phyloP scores from a whole-genome alignment of 2,113 vertebrate genomes.

The Bathybates hornii region DNA sequence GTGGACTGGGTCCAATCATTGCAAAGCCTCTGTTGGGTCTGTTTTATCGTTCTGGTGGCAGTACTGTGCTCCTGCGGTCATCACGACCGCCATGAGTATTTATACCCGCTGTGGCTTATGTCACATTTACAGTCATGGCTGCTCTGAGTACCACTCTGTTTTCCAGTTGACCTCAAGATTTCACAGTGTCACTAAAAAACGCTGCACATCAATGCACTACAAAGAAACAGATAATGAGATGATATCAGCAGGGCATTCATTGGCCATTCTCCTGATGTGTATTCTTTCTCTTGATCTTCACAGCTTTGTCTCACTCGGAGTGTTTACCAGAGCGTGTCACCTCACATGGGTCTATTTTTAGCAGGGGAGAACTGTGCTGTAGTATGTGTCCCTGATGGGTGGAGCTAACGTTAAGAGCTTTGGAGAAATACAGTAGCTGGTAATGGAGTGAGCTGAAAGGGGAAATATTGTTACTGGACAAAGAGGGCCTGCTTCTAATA shows the following conservation, averaged over 20 bases:
- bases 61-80: conserved; percentile 6
- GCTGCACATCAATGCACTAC: not conserved
- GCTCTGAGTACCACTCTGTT: not conserved
- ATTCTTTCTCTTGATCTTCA: conserved; percentile 6
- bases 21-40: not conserved
- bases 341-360: conserved; percentile 70
- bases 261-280: not conserved
- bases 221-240: conserved; percentile 15
- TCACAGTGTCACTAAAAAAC: conserved; percentile 1
- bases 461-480: conserved; percentile 13
- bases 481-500: not conserved
- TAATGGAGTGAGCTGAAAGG: conserved; percentile 4
- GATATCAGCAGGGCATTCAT: not conserved
- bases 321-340: conserved; percentile 61
- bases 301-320: conserved; percentile 9
- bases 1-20: not conserved
- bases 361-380: conserved; percentile 27
- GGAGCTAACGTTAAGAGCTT: conserved; percentile 12
- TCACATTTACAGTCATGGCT: conserved; percentile 29
- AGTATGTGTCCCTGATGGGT: conserved; percentile 22
- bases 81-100: conserved; percentile 39
- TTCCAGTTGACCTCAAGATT: conserved; percentile 25
- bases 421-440: conserved; percentile 9
- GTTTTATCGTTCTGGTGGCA: conserved; percentile 4
- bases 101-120: conserved; percentile 35